Percentiles rank a stretch among this genome's conserved stretches.
phyloP scores from a whole-genome alignment of 1,140 invertebrate genomes.

The Theocolax elegans region DNA sequence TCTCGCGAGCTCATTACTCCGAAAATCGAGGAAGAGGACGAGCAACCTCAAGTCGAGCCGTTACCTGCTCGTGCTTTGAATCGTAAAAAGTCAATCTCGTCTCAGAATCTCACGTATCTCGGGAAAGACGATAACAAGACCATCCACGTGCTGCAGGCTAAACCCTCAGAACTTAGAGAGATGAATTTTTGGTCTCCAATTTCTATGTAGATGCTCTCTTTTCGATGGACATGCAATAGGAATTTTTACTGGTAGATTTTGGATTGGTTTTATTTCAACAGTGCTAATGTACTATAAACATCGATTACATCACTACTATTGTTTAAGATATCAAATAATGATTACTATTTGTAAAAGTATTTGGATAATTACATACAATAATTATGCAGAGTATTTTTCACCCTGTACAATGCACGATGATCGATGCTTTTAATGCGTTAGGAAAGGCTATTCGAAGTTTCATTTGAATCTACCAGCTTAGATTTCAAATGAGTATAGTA shows the following conservation, averaged over 20 bases:
- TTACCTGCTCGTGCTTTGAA: constrained; percentile 48
- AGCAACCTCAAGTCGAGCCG: constrained; percentile 41
- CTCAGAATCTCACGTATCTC: constrained; percentile 66
- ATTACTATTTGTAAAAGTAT: neutral
- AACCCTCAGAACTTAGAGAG: constrained; percentile 79
- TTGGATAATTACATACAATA: neutral
- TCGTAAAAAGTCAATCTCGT: constrained; percentile 64
- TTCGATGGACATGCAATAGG: too few species aligned
- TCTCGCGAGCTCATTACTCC: constrained; percentile 55
- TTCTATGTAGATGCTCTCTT: constrained; percentile 74
- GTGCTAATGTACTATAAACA: too few species aligned
- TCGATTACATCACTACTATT: neutral
- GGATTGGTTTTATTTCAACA: too few species aligned
- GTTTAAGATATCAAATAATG: neutral
- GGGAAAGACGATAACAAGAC: constrained; percentile 54
- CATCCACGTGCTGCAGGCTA: constrained; percentile 67
- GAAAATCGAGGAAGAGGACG: constrained; percentile 61
- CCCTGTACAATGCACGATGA: too few species aligned
- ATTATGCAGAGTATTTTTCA: neutral
- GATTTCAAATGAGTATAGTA: too few species aligned
- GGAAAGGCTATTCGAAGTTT: too few species aligned
- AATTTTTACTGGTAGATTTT: too few species aligned
- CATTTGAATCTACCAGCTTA: too few species aligned
- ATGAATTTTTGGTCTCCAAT: constrained; percentile 88
- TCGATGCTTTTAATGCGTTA: too few species aligned